Evolutionary conservation across 2,888 invertebrate genomes (phyloP), one percentile per base, ranked within the genome.

Genomic region (Dasysyrphus tricinctus): DNA sequence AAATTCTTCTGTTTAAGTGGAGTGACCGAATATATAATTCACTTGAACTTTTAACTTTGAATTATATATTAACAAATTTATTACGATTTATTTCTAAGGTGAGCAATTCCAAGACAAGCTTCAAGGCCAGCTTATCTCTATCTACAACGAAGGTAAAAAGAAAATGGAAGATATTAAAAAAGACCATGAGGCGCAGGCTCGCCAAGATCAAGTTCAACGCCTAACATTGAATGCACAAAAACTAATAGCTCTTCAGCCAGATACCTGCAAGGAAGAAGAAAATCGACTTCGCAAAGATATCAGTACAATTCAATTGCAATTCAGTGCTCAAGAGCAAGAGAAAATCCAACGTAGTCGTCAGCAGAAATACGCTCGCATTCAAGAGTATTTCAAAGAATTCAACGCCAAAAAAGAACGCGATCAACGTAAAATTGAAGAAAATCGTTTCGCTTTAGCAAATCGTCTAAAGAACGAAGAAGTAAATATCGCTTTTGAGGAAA

Each of bases 271-370:
- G 0, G 90, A 91, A 59, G 94, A 94, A 47, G 92, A 93, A 19
- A 93, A 91, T n/a, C 92, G 93, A 0, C 89, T 94, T 0, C 91
- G 93, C 16, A 94, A 94, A 42, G 94, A 94, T 14, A 88, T 93
- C 34, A 91, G 90, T 14, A 94, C 94, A 90, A 91, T 91, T 89
- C 92, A 92, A 9, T 89, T 91, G 14, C 90, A 91, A 89, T 92
- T 92, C 88, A 92, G 91, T 14, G 91, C 90, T 8, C 90, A 91
- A 74, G 92, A 92, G 78, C 89, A 89, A 49, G 89, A 90, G 5
- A 90, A 90, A n/a, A 88, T 91, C 3, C 88, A 90, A 42, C 89
- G 89, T 0, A 90, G 89, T 11, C 90, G 91, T 65, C 89, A 89
- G 37, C 79, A 88, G 3, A 92, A 91, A 42, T 86, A 89, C 14